Evolutionary conservation across 2,113 vertebrate species (phyloP).

Genomic region (Isurus oxyrinchus): DNA sequence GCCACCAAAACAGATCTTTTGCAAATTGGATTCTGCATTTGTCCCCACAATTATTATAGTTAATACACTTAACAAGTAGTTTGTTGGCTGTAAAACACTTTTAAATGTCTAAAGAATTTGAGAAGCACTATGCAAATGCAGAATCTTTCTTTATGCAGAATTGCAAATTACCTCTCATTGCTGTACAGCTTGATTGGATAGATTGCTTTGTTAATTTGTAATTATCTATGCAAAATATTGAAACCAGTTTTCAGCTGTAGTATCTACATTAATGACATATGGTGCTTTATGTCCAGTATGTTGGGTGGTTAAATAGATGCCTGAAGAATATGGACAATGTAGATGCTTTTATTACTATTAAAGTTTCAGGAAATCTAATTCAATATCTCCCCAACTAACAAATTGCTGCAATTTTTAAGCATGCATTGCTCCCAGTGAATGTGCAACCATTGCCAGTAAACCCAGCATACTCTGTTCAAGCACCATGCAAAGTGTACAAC

Average conservation of each 20-base stretch:
- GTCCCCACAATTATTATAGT: neutral
- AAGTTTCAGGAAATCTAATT: neutral
- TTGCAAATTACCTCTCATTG: neutral
- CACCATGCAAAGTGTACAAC: neutral
- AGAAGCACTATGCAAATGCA: neutral
- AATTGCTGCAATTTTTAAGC: neutral
- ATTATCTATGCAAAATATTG: neutral
- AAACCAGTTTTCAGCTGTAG: neutral
- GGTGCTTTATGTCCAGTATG: neutral
- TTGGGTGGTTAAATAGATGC: neutral
- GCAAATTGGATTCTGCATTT: neutral
- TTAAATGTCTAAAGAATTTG: neutral
- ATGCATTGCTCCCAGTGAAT: neutral
- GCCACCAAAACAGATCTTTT: neutral
- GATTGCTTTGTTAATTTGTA: neutral
- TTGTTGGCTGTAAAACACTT: neutral
- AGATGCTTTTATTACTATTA: neutral
- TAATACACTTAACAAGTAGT: neutral
- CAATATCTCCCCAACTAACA: neutral
- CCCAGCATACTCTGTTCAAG: neutral
- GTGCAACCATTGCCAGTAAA: neutral
- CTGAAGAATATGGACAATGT: neutral
- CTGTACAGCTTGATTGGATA: neutral
- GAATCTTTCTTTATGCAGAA: neutral
- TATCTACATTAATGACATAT: neutral